phyloP scores from a whole-genome alignment of 2,113 vertebrate genomes.

The Seriola dumerili region DNA sequence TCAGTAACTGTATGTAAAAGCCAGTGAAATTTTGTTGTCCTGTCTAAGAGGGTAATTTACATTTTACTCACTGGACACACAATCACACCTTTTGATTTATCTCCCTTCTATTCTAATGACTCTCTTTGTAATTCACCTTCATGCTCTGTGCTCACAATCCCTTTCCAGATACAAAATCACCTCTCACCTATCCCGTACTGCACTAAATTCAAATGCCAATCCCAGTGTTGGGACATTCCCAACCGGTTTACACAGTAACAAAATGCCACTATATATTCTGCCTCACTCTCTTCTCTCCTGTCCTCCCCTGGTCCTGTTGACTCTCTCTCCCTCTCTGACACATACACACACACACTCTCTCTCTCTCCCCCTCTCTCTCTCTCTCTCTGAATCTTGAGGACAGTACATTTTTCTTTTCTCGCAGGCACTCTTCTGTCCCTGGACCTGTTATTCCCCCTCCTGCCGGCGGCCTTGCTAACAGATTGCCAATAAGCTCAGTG shows the following conservation, averaged over 20 bases:
- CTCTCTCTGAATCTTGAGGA: slow-evolving; percentile 62
- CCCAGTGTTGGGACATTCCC: slow-evolving; percentile 56
- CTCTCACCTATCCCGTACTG: slow-evolving; percentile 49
- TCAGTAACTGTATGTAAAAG: slow-evolving; percentile 31
- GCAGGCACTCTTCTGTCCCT: slow-evolving; percentile 64
- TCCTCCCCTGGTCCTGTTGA: slow-evolving; percentile 52
- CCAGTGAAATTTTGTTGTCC: slow-evolving; percentile 50
- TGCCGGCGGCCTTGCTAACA: slow-evolving; percentile 80
- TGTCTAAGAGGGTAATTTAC: slow-evolving; percentile 53
- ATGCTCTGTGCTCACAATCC: slow-evolving; percentile 47
- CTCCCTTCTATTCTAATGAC: slow-evolving; percentile 42
- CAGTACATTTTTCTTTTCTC: slow-evolving; percentile 74
- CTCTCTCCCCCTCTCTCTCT: slow-evolving; percentile 47
- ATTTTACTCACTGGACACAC: slow-evolving; percentile 39
- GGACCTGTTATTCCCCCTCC: slow-evolving; percentile 70
- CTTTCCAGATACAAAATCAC: slow-evolving; percentile 42
- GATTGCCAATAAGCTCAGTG: slow-evolving; percentile 85
- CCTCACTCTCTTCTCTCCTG: slow-evolving; percentile 38
- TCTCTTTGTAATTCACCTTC: slow-evolving; percentile 65
- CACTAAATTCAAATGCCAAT: slow-evolving; percentile 76
- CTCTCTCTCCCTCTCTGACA: slow-evolving; percentile 44
- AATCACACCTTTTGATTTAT: slow-evolving; percentile 63
- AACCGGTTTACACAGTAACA: slow-evolving; percentile 46
- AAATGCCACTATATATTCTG: slow-evolving; percentile 71
- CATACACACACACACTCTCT: not conserved